Conservation (phyloP, 2,113 vertebrate genomes). For the Rhabdornis inornatus region DNA sequence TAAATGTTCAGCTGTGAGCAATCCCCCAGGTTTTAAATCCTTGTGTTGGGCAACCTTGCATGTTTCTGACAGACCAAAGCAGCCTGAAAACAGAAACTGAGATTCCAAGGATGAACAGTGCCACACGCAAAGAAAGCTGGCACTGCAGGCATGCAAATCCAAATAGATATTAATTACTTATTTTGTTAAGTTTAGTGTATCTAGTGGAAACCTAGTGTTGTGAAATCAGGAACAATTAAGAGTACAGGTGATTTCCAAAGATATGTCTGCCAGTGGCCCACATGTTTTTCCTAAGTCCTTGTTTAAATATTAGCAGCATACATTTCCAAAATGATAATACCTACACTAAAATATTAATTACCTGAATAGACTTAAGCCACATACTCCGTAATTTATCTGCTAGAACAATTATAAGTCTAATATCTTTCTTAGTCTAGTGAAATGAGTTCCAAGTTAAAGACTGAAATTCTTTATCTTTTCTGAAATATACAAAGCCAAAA, state of each 20-base stretch:
- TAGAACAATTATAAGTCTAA: neutral
- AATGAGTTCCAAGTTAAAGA: neutral
- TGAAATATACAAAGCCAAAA: conserved; percentile 41
- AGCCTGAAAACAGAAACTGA: neutral
- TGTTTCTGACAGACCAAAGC: neutral
- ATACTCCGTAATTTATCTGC: neutral
- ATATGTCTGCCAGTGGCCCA: neutral
- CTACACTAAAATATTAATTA: neutral
- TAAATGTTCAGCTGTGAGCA: neutral
- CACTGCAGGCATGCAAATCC: neutral
- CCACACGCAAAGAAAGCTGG: too few relatives aligned
- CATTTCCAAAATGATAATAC: neutral
- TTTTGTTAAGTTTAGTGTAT: neutral
- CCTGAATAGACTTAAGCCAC: neutral
- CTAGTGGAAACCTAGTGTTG: neutral
- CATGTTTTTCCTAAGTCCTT: neutral
- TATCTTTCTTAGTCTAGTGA: neutral
- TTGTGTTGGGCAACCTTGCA: rapidly evolving
- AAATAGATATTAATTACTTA: neutral
- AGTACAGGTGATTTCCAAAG: neutral
- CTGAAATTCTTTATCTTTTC: conserved; percentile 3
- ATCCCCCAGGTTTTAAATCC: neutral
- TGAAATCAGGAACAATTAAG: neutral
- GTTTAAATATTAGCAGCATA: neutral
- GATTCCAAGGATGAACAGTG: neutral